These are phyloP conservation scores for Calvadosia cruxmelitensis DNA, from an alignment of 30 jellyfish, hydroid and myxozoan genomes.

Conservation along the genomic window DNA sequence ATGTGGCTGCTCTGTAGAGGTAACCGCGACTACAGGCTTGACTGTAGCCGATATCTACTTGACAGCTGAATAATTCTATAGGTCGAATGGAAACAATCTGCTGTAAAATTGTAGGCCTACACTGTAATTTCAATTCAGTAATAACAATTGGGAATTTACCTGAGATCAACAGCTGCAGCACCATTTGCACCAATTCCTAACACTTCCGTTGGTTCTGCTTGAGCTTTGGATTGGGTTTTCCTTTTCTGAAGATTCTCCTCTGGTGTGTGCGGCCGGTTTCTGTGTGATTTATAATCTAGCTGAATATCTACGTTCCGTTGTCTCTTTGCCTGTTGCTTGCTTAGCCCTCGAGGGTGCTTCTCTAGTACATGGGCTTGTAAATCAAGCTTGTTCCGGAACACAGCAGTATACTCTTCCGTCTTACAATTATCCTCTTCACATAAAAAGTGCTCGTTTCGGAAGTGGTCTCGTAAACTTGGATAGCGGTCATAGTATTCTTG, in stretches of 20 bases:
- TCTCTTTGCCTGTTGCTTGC: slow-evolving; percentile 64
- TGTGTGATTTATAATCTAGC: slow-evolving; percentile 24
- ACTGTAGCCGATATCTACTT: no score
- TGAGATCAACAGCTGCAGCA: no score
- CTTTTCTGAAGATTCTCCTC: no score
- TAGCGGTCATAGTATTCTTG: slow-evolving; percentile 75
- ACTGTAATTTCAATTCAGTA: no score
- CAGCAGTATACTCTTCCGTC: slow-evolving; percentile 80
- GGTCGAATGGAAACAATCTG: no score
- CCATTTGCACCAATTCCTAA: no score
- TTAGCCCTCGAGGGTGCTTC: slow-evolving; percentile 56
- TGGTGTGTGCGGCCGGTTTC: slow-evolving; percentile 2
- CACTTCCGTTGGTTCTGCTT: not conserved
- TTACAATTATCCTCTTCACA: slow-evolving; percentile 79
- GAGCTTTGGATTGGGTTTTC: no score
- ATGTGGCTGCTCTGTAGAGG: no score
- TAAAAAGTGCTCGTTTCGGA: slow-evolving; percentile 47
- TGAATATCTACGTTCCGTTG: slow-evolving; percentile 65
- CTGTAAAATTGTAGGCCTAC: no score
- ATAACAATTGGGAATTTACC: no score
- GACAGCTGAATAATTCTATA: no score
- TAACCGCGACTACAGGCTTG: no score
- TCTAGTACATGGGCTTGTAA: slow-evolving; percentile 80
- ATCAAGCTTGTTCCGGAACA: slow-evolving; percentile 70
- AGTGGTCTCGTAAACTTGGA: slow-evolving; percentile 62